Evolutionary conservation across 2,113 vertebrate genomes (phyloP), one percentile per base, ranked within the genome.

Genomic region (Gymnarchus niloticus): DNA sequence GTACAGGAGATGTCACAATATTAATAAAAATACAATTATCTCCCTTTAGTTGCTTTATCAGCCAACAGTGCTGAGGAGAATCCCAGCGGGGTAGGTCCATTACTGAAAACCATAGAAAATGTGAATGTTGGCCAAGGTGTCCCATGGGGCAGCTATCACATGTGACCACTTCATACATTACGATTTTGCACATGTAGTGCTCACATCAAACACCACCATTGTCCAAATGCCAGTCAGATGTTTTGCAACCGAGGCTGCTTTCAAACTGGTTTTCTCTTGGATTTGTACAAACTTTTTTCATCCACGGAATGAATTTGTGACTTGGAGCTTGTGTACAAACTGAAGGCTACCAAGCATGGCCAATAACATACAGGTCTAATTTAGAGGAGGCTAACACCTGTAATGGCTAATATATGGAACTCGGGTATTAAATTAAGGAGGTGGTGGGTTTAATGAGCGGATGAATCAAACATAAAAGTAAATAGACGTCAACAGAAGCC

Each of bases 361-460:
- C 59, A 44, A 59, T 83, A 54, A 82, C 28, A 41, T 33, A 37
- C n/a, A 56, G 37, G 80, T 25, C n/a, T 82, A 82, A 82, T 54
- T 37, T 82, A 54, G 80, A 33, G 49, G 48, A 33, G 7, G 25
- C n/a, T 54, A 56, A 54, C 25, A 81, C 49, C 49, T 37, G 80
- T 51, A 21, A 81, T 21, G 3, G 21, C 77, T 49, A 48, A 81
- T 82, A 9, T 83, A 28, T 37, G 56, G 21, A 57, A 28, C 56
- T 82, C 49, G 81, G 81, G 52, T 37, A 56, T 21, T 28, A 59
- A 59, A 59, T 59, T 25, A 56, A 46, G 17, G 9, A 56, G 56
- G 54, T 46, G 56, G 21, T 41, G 33, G 82, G 21, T 83, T 59
- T 83, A 83, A 56, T 83, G 82, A 57, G 37, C 33, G n/a, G 49